Base-by-base conservation (phyloP, 1,140 invertebrate genomes). In the Augochlora pura region DNA sequence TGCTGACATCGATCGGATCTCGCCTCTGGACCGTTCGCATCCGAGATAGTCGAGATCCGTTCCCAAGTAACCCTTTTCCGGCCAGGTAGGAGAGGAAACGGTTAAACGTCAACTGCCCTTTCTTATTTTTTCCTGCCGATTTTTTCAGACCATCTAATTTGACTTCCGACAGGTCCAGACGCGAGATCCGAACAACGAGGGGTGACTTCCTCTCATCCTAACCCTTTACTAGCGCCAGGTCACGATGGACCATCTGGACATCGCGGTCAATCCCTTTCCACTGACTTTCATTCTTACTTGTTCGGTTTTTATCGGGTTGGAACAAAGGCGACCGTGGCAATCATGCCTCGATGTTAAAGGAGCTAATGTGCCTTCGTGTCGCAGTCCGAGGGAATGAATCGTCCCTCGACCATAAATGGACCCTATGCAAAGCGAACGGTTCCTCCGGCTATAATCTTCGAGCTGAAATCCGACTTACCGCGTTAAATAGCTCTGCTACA, bases 241-340 rank as follows among this genome's bases (percentile, higher is more conserved):
- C 49, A 73, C 70, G 49, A 74, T 65, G 59, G 59, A 79, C 69
- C 70, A 82, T 83, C 69, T 67, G 82, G 66, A 74, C 59, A 69
- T 62, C 69, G 32, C 16, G 81, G 63, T 74, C 81, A 59, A 74
- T 80, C 38, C 57, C 64, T 27, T 46, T 49, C 21, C n/a, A 0
- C 32, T 4, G 52, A 46, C 4, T 4, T 76, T 52, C 38, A 65
- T 65, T 27, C n/a, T 69, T 57, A 9, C 9, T n/a, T 57, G 27
- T 59, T 32, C 42, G 16, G 27, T 27, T n/a, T n/a, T 6, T 57
- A 32, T 38, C 57, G 23, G 14, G 7, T 18, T 21, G 5, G 49
- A 5, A 39, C 21, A 46, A 49, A 62, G 27, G 39, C 38, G 54
- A 25, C 3, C 21, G n/a, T 5, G 32, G 18, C n/a, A 65, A 65